Base-by-base conservation (phyloP, 2,888 invertebrate species). In the Polydrusus tereticollis region DNA sequence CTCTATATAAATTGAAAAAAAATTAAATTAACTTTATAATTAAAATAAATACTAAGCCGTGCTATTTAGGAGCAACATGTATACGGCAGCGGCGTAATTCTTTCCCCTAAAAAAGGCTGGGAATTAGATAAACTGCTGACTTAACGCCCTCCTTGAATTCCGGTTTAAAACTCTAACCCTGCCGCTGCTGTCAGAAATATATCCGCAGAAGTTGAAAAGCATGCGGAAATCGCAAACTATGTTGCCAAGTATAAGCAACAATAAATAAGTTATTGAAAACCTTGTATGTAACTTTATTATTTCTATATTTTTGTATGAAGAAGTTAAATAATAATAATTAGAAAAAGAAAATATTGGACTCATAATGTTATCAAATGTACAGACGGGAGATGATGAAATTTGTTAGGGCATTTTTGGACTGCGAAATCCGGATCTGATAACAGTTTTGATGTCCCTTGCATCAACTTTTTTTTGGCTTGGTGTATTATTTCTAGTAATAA, bases 181-280 rank as follows among this genome's bases (percentile, higher is more conserved):
- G 52, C 38, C 20, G 52, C 50, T 50, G 23, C 50, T 26, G 23
- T 41, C 36, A 73, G 71, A 74, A 75, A 73, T 74, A 72, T 72
- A 75, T 74, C 69, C 64, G 69, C 66, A 64, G 69, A 74, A 73
- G 72, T 73, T 72, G 70, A 66, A 64, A 58, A 71, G 74, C 76
- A 74, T 77, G 71, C 75, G 72, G 60, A 47, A 73, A 75, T 69
- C 23, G 26, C 50, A 14, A 50, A 50, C 50, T 50, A 14, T 50
- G 50, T 50, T 50, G 50, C 50, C 50, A 50, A 50, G 50, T 50
- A 50, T 50, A 14, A 50, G 14, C 23, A 50, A 50, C 50, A 50
- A 12, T 26, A 26, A 26, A 50, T 26, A 50, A 50, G n/a, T 6
- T 14, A 50, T 50, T 26, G n/a, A 23, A 14, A 26, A 26, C 26